Evolutionary conservation across 2,888 invertebrate species (phyloP).

Genomic region (Toxonevra muliebris): DNA sequence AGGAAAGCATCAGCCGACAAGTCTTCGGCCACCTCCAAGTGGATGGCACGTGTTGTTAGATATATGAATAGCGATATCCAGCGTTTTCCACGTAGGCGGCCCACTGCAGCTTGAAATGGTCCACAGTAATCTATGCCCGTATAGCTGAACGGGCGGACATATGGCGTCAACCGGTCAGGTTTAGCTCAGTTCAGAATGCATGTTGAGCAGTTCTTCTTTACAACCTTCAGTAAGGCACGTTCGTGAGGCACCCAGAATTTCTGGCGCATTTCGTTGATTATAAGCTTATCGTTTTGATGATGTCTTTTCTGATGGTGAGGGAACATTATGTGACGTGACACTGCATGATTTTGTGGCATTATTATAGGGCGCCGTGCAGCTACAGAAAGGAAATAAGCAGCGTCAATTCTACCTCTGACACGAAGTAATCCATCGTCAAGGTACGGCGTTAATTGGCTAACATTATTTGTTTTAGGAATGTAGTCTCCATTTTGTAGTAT

Average conservation of each 20-base stretch:
- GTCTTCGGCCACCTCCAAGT: too few relatives aligned
- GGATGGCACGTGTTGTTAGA: too few relatives aligned
- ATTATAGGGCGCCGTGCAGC: conserved; percentile 25
- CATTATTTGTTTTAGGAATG: conserved; percentile 8
- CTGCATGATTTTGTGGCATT: background rate
- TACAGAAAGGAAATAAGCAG: conserved; percentile 28
- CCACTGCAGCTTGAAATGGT: too few relatives aligned
- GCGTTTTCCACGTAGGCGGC: too few relatives aligned
- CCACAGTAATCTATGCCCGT: too few relatives aligned
- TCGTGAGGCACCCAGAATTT: conserved; percentile 32
- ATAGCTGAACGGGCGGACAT: too few relatives aligned
- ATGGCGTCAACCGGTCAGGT: conserved; percentile 17
- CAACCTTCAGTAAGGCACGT: conserved; percentile 22
- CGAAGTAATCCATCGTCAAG: conserved; percentile 21
- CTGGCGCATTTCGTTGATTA: conserved; percentile 32
- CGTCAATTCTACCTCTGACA: conserved; percentile 28
- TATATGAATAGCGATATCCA: too few relatives aligned
- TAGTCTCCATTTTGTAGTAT: background rate
- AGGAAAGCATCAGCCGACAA: too few relatives aligned
- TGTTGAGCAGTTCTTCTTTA: conserved; percentile 16
- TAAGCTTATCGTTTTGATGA: conserved; percentile 31
- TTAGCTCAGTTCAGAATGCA: conserved; percentile 28
- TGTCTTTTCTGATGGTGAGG: conserved; percentile 24
- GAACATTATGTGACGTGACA: conserved; percentile 1
- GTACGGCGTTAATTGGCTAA: conserved; percentile 26